Evolutionary conservation across 2,113 vertebrate genomes (phyloP).

Genomic region (Panurus biarmicus): DNA sequence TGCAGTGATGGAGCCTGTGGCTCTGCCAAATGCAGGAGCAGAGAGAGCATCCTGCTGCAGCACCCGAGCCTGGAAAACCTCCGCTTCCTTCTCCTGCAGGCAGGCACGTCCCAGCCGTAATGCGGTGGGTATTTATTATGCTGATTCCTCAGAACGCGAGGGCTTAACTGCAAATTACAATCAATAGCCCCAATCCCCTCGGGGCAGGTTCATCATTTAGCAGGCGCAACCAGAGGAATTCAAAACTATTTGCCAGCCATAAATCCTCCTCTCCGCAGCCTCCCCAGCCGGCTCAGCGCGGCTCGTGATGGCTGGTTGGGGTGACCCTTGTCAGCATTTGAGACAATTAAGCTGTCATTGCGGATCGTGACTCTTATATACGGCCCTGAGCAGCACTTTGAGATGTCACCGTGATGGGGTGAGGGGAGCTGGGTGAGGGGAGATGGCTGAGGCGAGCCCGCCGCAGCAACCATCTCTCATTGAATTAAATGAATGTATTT

Average conservation of each 20-base stretch:
- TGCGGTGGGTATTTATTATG: conserved; percentile 40
- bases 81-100: background rate
- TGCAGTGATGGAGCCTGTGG: accelerated
- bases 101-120: background rate
- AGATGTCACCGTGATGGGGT: background rate
- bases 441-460: background rate
- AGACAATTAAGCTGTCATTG: conserved; percentile 50
- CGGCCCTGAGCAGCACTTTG: conserved; percentile 1
- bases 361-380: background rate
- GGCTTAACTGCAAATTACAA: conserved; percentile 60
- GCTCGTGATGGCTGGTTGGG: background rate
- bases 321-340: conserved; percentile 40
- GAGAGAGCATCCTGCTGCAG: background rate
- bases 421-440: conserved; percentile 7
- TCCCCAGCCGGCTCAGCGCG: background rate
- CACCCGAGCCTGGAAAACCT: background rate
- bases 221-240: conserved; percentile 38
- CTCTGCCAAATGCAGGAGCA: background rate
- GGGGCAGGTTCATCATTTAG: conserved; percentile 40
- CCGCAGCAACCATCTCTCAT: conserved; percentile 6
- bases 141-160: conserved; percentile 39
- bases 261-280: conserved; percentile 20
- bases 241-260: conserved; percentile 21
- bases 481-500: conserved; percentile 57
- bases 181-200: conserved; percentile 27